Evolutionary conservation across 1,140 invertebrate species (phyloP).

Genomic region (Helicoverpa armigera): DNA sequence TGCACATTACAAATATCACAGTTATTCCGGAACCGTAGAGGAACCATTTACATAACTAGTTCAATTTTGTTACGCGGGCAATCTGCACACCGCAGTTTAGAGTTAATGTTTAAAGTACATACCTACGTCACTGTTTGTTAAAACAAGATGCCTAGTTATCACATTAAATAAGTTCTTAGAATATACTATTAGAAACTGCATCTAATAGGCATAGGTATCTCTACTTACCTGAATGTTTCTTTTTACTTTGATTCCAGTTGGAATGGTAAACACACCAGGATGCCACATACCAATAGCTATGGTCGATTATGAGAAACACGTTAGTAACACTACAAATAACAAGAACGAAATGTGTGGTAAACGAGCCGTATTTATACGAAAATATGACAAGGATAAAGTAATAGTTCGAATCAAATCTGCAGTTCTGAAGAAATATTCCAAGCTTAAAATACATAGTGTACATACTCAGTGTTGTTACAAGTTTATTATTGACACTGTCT

Average conservation of each 20-base stretch:
- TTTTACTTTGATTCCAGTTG: constrained; percentile 57
- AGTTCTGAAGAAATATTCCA: constrained; percentile 63
- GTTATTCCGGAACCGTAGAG: too few species aligned
- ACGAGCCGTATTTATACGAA: constrained; percentile 70
- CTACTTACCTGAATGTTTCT: not conserved
- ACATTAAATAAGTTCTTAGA: not conserved
- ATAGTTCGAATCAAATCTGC: constrained; percentile 62
- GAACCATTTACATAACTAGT: too few species aligned
- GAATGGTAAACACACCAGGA: constrained; percentile 68
- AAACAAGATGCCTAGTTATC: too few species aligned
- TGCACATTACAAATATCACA: too few species aligned
- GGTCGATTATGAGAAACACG: constrained; percentile 61
- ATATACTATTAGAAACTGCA: too few species aligned
- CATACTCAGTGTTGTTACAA: constrained; percentile 71
- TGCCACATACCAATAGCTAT: constrained; percentile 73
- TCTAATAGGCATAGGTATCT: too few species aligned
- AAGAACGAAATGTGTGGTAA: constrained; percentile 62
- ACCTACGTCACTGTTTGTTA: too few species aligned
- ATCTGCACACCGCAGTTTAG: too few species aligned
- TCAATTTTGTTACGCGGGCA: too few species aligned
- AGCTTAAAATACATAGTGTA: constrained; percentile 57
- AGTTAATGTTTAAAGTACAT: too few species aligned
- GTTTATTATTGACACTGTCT: constrained; percentile 57
- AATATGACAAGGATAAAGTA: constrained; percentile 58
- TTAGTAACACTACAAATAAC: constrained; percentile 51